Conservation (phyloP, 2,888 invertebrate genomes). For the Arctia plantaginis region DNA sequence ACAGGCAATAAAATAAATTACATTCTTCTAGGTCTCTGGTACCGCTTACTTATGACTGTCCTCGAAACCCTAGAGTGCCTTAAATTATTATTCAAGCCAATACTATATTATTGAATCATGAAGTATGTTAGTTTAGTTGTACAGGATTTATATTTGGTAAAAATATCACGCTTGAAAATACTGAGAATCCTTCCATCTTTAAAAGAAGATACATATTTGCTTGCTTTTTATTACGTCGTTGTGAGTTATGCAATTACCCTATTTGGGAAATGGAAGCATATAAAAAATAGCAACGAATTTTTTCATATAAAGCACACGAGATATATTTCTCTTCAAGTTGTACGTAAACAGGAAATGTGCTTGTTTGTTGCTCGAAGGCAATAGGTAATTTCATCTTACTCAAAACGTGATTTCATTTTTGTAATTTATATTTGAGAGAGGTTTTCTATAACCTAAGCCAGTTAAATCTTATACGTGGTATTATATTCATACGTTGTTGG, state of each 20-base stretch:
- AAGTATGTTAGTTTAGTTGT: background rate
- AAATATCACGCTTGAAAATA: background rate
- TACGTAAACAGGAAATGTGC: conserved; percentile 36
- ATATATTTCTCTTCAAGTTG: conserved; percentile 39
- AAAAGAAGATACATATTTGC: conserved; percentile 25
- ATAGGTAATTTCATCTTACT: conserved; percentile 39
- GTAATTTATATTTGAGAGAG: background rate
- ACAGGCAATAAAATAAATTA: background rate
- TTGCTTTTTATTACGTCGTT: conserved; percentile 48
- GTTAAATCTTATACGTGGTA: too few relatives aligned
- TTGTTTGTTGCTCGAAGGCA: conserved; percentile 41
- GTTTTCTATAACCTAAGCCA: background rate
- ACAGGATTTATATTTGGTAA: background rate
- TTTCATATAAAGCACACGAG: conserved; percentile 46
- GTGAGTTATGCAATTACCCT: conserved; percentile 53
- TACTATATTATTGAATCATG: background rate
- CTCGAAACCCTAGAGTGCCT: background rate
- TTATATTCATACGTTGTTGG: too few relatives aligned
- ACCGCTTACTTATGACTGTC: background rate
- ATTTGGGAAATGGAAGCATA: conserved; percentile 54
- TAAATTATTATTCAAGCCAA: background rate
- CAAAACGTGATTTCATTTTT: background rate
- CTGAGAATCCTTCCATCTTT: conserved; percentile 2
- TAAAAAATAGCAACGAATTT: conserved; percentile 50
- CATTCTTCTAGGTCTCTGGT: background rate